phyloP scores from a whole-genome alignment of 2,113 vertebrate species.

The Menidia beryllina region DNA sequence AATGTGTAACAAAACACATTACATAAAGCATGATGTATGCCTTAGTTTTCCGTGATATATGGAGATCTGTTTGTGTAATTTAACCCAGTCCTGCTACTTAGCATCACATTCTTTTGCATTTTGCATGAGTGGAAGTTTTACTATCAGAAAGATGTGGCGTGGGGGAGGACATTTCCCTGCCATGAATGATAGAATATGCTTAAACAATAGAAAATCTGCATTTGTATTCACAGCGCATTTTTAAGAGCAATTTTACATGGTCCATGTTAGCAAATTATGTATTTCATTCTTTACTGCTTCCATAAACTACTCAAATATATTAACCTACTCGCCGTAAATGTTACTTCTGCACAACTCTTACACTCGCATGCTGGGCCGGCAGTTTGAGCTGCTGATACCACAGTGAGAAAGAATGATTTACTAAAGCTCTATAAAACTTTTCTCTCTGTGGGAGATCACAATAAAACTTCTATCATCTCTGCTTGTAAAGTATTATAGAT shows the following conservation, averaged over 20 bases:
- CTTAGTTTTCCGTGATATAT: background rate
- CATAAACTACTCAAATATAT: conserved; percentile 84
- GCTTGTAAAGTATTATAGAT: conserved; percentile 78
- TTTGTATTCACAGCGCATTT: conserved; percentile 82
- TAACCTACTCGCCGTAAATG: conserved; percentile 79
- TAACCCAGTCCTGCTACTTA: background rate
- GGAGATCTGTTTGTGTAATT: background rate
- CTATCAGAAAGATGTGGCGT: conserved; percentile 13
- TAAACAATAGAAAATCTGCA: conserved; percentile 57
- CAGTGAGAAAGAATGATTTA: conserved; percentile 79
- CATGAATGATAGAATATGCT: conserved; percentile 61
- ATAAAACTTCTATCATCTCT: conserved; percentile 81
- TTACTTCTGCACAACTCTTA: conserved; percentile 67
- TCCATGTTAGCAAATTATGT: conserved; percentile 82
- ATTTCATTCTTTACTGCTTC: conserved; percentile 83
- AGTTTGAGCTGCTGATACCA: conserved; percentile 44
- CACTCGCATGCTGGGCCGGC: conserved; percentile 41
- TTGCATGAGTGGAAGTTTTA: conserved; percentile 23
- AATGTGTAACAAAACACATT: background rate
- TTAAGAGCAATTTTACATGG: conserved; percentile 79
- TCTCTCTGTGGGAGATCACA: conserved; percentile 73
- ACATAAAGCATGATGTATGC: background rate
- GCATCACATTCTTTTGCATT: background rate
- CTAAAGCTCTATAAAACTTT: conserved; percentile 78
- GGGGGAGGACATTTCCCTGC: conserved; percentile 20